Evolutionary conservation across 1,140 invertebrate species (phyloP), one percentile per base, ranked within the genome.

Genomic region (Neodiprion fabricii): DNA sequence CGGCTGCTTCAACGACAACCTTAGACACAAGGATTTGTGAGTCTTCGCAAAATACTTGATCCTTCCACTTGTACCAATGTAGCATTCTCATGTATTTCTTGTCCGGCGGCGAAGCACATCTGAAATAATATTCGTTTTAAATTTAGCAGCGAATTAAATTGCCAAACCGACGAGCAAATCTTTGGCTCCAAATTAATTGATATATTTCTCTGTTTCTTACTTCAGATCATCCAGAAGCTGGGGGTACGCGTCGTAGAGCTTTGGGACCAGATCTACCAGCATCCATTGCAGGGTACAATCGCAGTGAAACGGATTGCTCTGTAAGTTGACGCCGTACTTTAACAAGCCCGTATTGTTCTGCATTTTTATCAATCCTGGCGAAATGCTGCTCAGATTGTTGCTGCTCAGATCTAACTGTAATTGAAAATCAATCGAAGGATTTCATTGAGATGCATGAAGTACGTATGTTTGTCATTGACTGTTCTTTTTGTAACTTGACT

Each of bases 291-390:
- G 71, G 9, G 82, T 70, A 23, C 87, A 88, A 72, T 87, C 78
- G 23, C 86, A 88, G 73, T 80, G 71, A 40, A 87, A 79, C n/a
- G 85, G 86, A 79, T 88, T 88, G 40, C 77, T 76, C 83, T 86
- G 85, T 40, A 86, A 75, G 80, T 87, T 79, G 48, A 88, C 75
- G 49, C 75, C 80, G 23, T 78, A 61, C 40, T 74, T 74, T n/a
- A 78, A 11, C 40, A 40, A 76, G 14, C 74, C 65, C 72, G 74
- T 9, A 67, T 72, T 67, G 40, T 73, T 74, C 21, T 21, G 21
- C 17, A 65, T 53, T 67, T 80, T 78, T 10, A 78, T 78, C 50
- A 83, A 10, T 28, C 81, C 73, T 50, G 74, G 47, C 23, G 80
- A 72, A 10, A 87, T 75, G 5, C 80, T 49, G 1, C 70, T 75